Evolutionary conservation across 2,797 vertebrate species (phyloP).

Genomic region (Sarcoramphus papa): DNA sequence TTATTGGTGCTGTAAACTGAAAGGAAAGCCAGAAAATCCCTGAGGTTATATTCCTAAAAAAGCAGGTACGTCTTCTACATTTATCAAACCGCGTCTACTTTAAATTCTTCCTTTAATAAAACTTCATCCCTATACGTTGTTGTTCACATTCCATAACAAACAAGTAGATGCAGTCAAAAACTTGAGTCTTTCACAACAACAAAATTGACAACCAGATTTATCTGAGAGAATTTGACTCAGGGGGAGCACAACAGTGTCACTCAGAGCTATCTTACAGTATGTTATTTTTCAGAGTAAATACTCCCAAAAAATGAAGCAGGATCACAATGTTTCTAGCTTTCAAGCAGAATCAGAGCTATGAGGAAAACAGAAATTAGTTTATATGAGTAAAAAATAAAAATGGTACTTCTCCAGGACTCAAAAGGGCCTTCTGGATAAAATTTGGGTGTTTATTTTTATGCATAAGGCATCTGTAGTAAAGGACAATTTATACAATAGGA

Average conservation of each 20-base stretch:
- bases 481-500: neutral
- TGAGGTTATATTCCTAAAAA: neutral
- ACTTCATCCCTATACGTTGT: neutral
- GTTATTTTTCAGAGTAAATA: neutral
- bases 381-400: neutral
- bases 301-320: neutral
- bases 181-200: neutral
- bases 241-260: slow-evolving; percentile 2
- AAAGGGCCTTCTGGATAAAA: neutral
- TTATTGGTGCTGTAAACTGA: neutral
- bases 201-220: slow-evolving; percentile 11
- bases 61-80: fast-evolving
- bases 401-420: neutral
- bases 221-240: neutral
- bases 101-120: neutral
- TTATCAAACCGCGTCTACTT: neutral
- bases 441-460: neutral
- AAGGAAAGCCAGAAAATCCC: neutral
- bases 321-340: neutral
- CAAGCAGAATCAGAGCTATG: neutral
- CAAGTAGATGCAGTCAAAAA: neutral
- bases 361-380: neutral
- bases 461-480: neutral
- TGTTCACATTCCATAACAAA: neutral
- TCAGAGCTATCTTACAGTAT: neutral